Evolutionary conservation across 2,888 invertebrate genomes (phyloP), one percentile per base, ranked within the genome.

Genomic region (Campoplex capitator): DNA sequence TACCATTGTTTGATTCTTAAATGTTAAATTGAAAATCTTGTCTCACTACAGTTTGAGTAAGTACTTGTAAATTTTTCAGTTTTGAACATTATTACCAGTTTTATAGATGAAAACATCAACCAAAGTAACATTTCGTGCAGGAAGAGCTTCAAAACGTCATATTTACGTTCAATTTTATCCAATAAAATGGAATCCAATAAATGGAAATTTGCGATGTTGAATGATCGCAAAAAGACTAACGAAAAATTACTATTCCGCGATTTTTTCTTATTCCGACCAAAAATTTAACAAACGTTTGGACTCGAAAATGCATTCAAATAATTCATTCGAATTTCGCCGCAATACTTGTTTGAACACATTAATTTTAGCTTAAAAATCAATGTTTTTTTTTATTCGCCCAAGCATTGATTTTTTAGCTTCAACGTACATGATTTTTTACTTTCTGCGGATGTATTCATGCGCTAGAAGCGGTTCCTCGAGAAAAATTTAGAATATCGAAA

Each of bases 21-120:
- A 81, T 54, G 54, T 71, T 71, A 62, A 65, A 48, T 56, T 62
- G n/a, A 16, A 80, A 80, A 58, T 38, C 38, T 81, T 56, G 42
- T 73, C 18, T 28, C 81, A 38, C 28, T 62, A 23, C 68, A 13
- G 35, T 38, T 65, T 18, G 16, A 23, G 9, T 18, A 18, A 38
- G 45, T 11, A 38, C n/a, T n/a, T 38, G n/a, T 56, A 11, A 23
- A 11, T 35, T 58, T 58, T 32, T 58, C 3, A 58, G 28, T 32
- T 13, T 11, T 28, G 58, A 23, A 58, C 28, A 28, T 28, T 58
- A 32, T 4, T 32, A 16, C 16, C 23, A 11, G 58, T 58, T 28
- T 11, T 11, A 3, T 28, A 8, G 8, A 7, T 2, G 11, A 11
- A 1, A 11, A 8, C 28, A n/a, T 58, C 11, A 3, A 58, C 11